A percentile compares a stretch with the other conserved stretches of the same genome.
Evolutionary conservation across 2,113 vertebrate species (phyloP).

Genomic region (Pontoporia blainvillei): DNA sequence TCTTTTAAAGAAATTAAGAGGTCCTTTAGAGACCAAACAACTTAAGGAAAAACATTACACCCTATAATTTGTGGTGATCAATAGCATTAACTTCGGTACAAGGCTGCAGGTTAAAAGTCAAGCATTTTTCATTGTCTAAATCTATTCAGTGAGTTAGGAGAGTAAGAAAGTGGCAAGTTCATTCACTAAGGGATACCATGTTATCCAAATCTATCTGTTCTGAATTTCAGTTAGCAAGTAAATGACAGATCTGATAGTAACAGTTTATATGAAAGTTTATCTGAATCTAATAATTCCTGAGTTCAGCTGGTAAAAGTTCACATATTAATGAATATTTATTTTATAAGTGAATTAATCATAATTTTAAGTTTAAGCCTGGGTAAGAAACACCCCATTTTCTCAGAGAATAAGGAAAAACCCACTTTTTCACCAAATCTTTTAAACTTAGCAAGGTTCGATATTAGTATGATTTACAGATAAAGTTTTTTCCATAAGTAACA

Average conservation of each 20-base stretch:
- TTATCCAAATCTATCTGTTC: neutral
- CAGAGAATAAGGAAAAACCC: neutral
- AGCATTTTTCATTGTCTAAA: neutral
- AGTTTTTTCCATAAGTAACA: neutral
- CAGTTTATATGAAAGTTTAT: neutral
- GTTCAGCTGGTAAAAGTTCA: neutral
- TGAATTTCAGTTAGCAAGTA: slow-evolving; percentile 31
- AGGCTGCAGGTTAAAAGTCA: neutral
- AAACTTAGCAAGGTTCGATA: neutral
- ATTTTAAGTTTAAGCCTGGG: slow-evolving; percentile 6
- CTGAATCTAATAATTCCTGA: neutral
- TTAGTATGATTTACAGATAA: neutral
- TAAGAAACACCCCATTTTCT: neutral
- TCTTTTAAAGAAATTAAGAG: neutral
- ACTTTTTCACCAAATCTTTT: neutral
- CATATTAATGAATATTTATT: neutral
- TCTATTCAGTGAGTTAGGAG: neutral
- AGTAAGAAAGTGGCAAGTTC: neutral
- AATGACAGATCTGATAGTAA: neutral
- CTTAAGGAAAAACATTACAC: neutral
- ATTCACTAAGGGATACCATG: neutral
- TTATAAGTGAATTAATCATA: neutral
- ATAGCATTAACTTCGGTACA: neutral
- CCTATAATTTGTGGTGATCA: neutral
- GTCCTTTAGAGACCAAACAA: neutral